These are phyloP conservation scores for Vidua chalybeata DNA, from an alignment of 2,113 vertebrate genomes.

Conservation along the genomic window DNA sequence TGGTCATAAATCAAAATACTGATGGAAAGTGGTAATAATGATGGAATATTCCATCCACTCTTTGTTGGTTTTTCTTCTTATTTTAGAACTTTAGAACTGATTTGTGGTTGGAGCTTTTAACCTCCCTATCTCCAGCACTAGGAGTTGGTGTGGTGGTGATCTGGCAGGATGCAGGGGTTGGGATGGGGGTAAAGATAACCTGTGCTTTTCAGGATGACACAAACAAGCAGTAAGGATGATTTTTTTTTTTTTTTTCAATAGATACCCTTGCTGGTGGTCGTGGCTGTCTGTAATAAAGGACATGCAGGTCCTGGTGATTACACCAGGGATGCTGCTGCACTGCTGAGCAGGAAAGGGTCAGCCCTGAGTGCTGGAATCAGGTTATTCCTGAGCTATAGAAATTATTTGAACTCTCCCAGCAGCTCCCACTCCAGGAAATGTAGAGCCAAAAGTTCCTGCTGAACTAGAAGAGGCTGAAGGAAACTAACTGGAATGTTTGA, in stretches of 20 bases:
- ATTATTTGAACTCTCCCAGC: background rate
- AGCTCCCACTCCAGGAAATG: background rate
- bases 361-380: background rate
- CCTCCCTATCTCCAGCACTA: background rate
- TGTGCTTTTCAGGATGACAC: background rate
- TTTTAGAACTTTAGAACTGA: background rate
- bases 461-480: background rate
- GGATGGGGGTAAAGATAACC: too few species aligned
- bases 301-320: background rate
- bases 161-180: background rate
- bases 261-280: background rate
- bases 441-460: background rate
- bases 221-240: background rate
- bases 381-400: background rate
- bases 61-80: background rate
- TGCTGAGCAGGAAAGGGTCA: background rate
- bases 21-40: background rate
- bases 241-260: too few species aligned
- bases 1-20: background rate
- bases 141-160: background rate
- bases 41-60: background rate
- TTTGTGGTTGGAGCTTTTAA: background rate
- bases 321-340: background rate
- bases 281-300: background rate
- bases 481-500: background rate